A percentile compares a stretch with the other conserved stretches of the same genome.
These are phyloP conservation scores for Mormyrops attenuatus DNA, from an alignment of 2,797 vertebrate genomes.

Conservation along the genomic window DNA sequence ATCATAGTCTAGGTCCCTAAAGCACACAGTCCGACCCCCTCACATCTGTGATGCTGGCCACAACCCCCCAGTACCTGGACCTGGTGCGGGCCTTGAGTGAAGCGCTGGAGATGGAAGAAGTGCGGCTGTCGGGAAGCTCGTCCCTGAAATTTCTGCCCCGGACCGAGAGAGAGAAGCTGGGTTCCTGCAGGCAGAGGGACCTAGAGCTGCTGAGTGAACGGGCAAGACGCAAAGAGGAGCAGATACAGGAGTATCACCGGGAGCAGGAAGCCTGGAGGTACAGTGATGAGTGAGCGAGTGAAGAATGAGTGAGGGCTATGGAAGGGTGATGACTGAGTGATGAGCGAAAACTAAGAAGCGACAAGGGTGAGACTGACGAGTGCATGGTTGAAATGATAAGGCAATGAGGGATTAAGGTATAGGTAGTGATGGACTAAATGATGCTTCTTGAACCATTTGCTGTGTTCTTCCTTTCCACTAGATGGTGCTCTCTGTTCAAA, in stretches of 20 bases:
- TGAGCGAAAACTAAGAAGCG: not conserved
- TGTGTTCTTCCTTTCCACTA: not conserved
- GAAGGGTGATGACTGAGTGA: not conserved
- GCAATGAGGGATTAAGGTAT: not conserved
- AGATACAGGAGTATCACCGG: slow-evolving; percentile 47
- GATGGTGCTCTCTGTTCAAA: not conserved
- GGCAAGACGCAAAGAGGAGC: slow-evolving; percentile 56
- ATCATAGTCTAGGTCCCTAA: not conserved
- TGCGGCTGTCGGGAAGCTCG: slow-evolving; percentile 56
- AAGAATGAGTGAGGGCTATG: not conserved
- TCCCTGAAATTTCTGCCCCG: slow-evolving; percentile 56
- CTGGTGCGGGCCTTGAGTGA: slow-evolving; percentile 52
- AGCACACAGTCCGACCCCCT: not conserved
- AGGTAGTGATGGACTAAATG: not conserved
- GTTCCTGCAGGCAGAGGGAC: slow-evolving; percentile 48
- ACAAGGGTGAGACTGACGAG: not conserved
- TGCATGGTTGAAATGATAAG: not conserved
- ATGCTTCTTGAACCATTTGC: not conserved
- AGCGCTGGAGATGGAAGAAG: slow-evolving; percentile 56
- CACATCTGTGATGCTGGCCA: not conserved
- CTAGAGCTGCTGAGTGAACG: slow-evolving; percentile 52
- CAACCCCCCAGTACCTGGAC: slow-evolving; percentile 57
- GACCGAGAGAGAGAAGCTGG: slow-evolving; percentile 48
- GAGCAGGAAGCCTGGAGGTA: slow-evolving; percentile 60
- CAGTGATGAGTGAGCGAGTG: not conserved